phyloP scores from a whole-genome alignment of 1,140 invertebrate species.

The Drosophila punjabiensis region DNA sequence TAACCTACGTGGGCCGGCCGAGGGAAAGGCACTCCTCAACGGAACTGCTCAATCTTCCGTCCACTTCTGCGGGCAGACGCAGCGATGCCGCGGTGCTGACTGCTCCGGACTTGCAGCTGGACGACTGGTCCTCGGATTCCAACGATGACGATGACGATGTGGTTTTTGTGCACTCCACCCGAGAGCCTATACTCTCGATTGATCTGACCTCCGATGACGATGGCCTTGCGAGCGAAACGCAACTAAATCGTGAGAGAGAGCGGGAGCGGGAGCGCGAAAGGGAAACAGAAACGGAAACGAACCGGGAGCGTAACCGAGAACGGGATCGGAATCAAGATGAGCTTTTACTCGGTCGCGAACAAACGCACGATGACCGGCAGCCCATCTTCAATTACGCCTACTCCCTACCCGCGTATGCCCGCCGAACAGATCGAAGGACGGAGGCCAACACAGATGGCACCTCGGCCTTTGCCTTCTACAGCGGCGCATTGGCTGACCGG shows the following conservation, averaged over 20 bases:
- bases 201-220: slow-evolving; percentile 82
- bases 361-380: slow-evolving; percentile 13
- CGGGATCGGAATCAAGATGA: slow-evolving; percentile 4
- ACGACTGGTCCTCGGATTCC: slow-evolving; percentile 90
- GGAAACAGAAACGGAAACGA: slow-evolving; percentile 6
- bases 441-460: slow-evolving; percentile 49
- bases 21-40: slow-evolving; percentile 42
- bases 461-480: slow-evolving; percentile 68
- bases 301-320: background rate
- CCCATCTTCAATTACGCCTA: slow-evolving; percentile 39
- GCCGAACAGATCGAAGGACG: slow-evolving; percentile 20
- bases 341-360: background rate
- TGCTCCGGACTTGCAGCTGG: slow-evolving; percentile 92
- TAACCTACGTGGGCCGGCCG: slow-evolving; percentile 73
- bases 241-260: slow-evolving; percentile 9
- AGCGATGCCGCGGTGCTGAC: slow-evolving; percentile 86
- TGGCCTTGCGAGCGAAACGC: slow-evolving; percentile 36
- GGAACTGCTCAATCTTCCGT: slow-evolving; percentile 50
- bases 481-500: slow-evolving; percentile 64
- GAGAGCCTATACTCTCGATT: slow-evolving; percentile 80
- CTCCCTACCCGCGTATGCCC: slow-evolving; percentile 23
- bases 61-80: slow-evolving; percentile 56
- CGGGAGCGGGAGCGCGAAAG: background rate
- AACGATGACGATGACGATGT: slow-evolving; percentile 87
- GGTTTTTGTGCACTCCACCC: slow-evolving; percentile 82